These are phyloP conservation scores for Euthynnus affinis DNA, from an alignment of 2,797 vertebrate species.

Conservation along the genomic window DNA sequence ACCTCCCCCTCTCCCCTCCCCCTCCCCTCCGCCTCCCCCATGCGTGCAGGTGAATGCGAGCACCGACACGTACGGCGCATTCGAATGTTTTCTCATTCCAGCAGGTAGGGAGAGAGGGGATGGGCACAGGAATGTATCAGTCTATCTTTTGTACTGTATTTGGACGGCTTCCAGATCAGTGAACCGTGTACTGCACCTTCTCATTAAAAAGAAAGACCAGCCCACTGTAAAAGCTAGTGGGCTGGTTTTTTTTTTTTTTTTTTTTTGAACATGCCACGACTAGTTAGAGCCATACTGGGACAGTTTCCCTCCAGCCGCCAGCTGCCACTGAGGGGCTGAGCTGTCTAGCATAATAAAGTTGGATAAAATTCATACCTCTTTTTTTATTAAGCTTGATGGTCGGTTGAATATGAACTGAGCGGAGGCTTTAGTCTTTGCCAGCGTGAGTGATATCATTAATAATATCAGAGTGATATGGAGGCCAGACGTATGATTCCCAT, in stretches of 20 bases:
- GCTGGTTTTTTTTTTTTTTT: no score
- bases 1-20: no score
- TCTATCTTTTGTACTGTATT: slow-evolving; percentile 49
- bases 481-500: slow-evolving; percentile 1
- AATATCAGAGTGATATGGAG: not conserved
- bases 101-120: slow-evolving; percentile 23
- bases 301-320: not conserved
- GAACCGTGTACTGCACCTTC: slow-evolving; percentile 55
- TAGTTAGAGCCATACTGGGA: slow-evolving; percentile 1
- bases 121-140: slow-evolving; percentile 53
- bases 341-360: not conserved
- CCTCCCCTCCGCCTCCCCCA: no score
- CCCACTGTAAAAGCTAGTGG: not conserved
- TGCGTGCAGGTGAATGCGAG: not conserved
- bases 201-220: slow-evolving; percentile 68
- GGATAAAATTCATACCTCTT: slow-evolving; percentile 10
- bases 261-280: slow-evolving; percentile 31
- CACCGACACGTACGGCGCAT: slow-evolving; percentile 9
- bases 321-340: not conserved
- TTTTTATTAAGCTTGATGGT: not conserved
- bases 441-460: slow-evolving; percentile 15
- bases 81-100: not conserved
- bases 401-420: slow-evolving; percentile 4
- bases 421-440: not conserved
- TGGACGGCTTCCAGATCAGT: slow-evolving; percentile 69